phyloP scores from a whole-genome alignment of 2,888 invertebrate species.

The Noctua fimbriata region DNA sequence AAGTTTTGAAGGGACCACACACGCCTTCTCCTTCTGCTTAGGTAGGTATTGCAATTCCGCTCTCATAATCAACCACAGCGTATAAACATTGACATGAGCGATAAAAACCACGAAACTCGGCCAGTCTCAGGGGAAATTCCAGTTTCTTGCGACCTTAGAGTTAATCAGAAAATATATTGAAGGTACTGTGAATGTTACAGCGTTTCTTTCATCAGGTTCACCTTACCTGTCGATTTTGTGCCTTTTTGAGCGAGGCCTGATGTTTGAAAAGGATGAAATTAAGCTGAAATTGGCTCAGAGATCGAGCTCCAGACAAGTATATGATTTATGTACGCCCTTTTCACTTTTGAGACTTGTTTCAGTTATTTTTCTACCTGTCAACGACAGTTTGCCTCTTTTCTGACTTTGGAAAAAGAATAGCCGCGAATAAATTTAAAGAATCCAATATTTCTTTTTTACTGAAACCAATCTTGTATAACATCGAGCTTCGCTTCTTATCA shows the following conservation, averaged over 20 bases:
- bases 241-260: slow-evolving; percentile 39
- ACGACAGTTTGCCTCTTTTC: slow-evolving; percentile 11
- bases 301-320: slow-evolving; percentile 41
- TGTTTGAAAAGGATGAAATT: slow-evolving; percentile 60
- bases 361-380: slow-evolving; percentile 15
- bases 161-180: slow-evolving; percentile 75
- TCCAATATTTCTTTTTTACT: slow-evolving; percentile 28
- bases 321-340: slow-evolving; percentile 48
- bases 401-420: not conserved
- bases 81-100: slow-evolving; percentile 76
- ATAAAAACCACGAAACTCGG: slow-evolving; percentile 74
- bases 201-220: slow-evolving; percentile 69
- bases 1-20: slow-evolving; percentile 52
- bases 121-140: slow-evolving; percentile 79
- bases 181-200: slow-evolving; percentile 50
- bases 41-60: slow-evolving; percentile 38
- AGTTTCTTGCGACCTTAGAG: slow-evolving; percentile 72
- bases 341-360: slow-evolving; percentile 28
- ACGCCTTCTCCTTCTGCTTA: slow-evolving; percentile 15
- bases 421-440: slow-evolving; percentile 7
- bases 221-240: slow-evolving; percentile 56
- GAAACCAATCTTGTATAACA: slow-evolving; percentile 15
- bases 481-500: slow-evolving; percentile 1
- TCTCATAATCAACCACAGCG: slow-evolving; percentile 67
- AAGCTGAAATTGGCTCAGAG: slow-evolving; percentile 41